Conservation (phyloP, 2,888 invertebrate genomes). For the Atethmia centrago region DNA sequence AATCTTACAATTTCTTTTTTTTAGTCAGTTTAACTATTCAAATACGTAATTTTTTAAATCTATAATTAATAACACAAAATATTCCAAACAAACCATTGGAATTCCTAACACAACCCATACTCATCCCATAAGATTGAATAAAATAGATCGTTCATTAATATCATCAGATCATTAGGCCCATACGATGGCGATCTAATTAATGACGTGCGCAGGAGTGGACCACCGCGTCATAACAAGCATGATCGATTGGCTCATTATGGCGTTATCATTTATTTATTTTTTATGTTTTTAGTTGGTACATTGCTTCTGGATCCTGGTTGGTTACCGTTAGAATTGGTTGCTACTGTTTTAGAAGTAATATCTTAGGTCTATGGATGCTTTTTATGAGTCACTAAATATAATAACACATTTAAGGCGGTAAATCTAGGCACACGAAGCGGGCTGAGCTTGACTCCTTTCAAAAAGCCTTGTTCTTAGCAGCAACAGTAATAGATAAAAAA, state of each 20-base stretch:
- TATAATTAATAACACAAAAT: slow-evolving; percentile 18
- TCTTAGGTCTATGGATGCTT: not conserved
- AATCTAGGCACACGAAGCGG: not conserved
- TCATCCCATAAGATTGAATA: slow-evolving; percentile 41
- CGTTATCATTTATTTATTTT: slow-evolving; percentile 66
- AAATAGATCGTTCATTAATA: slow-evolving; percentile 63
- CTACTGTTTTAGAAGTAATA: slow-evolving; percentile 42
- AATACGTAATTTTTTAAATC: not conserved
- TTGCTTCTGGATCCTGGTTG: slow-evolving; percentile 58
- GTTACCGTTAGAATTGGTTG: slow-evolving; percentile 54
- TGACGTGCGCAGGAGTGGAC: slow-evolving; percentile 72
- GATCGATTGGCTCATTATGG: slow-evolving; percentile 72
- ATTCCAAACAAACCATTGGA: slow-evolving; percentile 9
- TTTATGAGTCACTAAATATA: not conserved
- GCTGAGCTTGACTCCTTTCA: not conserved
- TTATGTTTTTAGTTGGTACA: slow-evolving; percentile 36
- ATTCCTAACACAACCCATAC: slow-evolving; percentile 22
- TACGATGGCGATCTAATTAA: slow-evolving; percentile 79
- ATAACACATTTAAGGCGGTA: not conserved
- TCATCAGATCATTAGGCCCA: slow-evolving; percentile 69
- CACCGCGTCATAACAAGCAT: slow-evolving; percentile 77
- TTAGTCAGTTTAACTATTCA: not conserved
- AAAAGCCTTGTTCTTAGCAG: not conserved
- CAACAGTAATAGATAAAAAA: not conserved
- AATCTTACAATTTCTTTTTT: not conserved